Conservation (phyloP, 2,888 invertebrate genomes). For the Temnothorax unifasciatus region DNA sequence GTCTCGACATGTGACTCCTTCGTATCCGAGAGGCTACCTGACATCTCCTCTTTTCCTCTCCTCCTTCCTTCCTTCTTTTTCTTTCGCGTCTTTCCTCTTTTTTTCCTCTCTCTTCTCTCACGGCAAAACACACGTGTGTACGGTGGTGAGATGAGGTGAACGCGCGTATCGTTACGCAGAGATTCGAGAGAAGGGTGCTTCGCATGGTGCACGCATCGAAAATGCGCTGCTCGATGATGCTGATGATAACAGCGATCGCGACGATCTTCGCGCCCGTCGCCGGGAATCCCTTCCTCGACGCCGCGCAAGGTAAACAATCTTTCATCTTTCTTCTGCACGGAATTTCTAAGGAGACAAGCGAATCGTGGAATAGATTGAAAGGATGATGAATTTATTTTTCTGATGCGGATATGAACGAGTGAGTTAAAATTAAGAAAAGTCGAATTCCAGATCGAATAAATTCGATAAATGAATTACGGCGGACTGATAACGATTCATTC, state of each 20-base stretch:
- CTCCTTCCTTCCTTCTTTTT: background rate
- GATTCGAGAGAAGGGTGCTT: background rate
- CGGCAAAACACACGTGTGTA: constrained; percentile 3
- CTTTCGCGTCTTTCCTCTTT: background rate
- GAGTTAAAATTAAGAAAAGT: background rate
- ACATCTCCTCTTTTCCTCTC: constrained; percentile 3
- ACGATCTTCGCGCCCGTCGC: constrained; percentile 62
- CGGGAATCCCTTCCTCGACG: constrained; percentile 71
- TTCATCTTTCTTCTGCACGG: background rate
- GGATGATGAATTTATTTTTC: background rate
- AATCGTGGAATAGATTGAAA: background rate
- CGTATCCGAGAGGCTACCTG: background rate
- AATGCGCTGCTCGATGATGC: constrained; percentile 56
- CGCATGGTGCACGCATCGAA: background rate
- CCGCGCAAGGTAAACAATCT: constrained; percentile 73
- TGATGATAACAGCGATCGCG: constrained; percentile 63
- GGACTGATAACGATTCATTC: background rate
- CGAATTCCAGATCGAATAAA: background rate
- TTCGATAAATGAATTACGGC: background rate
- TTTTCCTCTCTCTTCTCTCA: background rate
- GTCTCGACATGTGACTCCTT: constrained; percentile 64
- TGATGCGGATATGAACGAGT: background rate
- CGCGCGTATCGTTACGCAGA: constrained; percentile 31
- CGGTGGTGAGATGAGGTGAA: constrained; percentile 57
- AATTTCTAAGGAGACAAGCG: background rate